Evolutionary conservation across 1,140 invertebrate species (phyloP).

Genomic region (Laodelphax striatellus): DNA sequence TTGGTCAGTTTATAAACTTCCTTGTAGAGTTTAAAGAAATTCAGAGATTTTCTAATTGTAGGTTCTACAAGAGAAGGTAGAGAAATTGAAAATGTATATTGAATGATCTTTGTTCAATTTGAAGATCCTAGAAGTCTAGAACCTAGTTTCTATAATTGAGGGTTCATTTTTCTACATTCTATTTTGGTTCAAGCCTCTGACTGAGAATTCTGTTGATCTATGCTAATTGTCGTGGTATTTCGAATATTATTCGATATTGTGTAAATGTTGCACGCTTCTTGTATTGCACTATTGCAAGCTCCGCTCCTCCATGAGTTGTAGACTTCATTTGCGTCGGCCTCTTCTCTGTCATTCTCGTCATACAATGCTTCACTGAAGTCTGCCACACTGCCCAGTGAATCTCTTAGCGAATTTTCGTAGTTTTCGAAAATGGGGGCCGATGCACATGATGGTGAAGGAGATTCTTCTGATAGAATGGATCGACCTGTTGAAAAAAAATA

Average conservation of each 20-base stretch:
- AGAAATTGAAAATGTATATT: too few relatives aligned
- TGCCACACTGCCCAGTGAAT: not conserved
- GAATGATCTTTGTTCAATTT: too few relatives aligned
- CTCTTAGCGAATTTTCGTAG: conserved; percentile 12
- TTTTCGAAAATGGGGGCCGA: conserved; percentile 6
- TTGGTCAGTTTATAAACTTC: too few relatives aligned
- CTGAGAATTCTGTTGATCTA: too few relatives aligned
- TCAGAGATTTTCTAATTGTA: too few relatives aligned
- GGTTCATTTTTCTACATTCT: too few relatives aligned
- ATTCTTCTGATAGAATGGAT: conserved; percentile 7
- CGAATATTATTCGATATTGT: not conserved
- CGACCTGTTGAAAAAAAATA: conserved; percentile 1
- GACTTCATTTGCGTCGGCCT: not conserved
- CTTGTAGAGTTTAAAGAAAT: too few relatives aligned
- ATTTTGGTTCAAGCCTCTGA: too few relatives aligned
- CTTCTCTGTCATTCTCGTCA: not conserved
- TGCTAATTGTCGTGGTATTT: too few relatives aligned
- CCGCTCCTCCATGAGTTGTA: conserved; percentile 4
- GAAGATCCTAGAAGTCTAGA: too few relatives aligned
- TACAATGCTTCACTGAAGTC: conserved; percentile 1
- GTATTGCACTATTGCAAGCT: conserved; percentile 10
- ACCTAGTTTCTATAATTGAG: too few relatives aligned
- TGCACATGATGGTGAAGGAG: not conserved
- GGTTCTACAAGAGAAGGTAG: too few relatives aligned
- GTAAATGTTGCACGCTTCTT: conserved; percentile 3